Percentiles rank a stretch among this genome's conserved stretches.
phyloP scores from a whole-genome alignment of 2,888 invertebrate genomes.

The Eupithecia vulgata region DNA sequence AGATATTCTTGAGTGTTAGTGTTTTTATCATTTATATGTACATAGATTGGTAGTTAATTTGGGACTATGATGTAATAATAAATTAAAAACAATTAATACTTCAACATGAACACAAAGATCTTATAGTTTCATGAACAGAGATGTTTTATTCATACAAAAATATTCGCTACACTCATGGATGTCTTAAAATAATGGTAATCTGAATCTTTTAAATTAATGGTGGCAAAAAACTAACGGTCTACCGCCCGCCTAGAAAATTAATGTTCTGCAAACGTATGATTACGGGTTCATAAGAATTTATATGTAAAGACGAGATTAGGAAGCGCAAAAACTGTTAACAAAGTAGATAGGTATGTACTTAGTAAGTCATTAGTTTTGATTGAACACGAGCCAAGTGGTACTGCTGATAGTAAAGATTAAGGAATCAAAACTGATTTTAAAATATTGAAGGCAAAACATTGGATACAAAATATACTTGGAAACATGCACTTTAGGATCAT shows the following conservation, averaged over 20 bases:
- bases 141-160: slow-evolving; percentile 2
- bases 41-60: neutral
- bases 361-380: slow-evolving; percentile 10
- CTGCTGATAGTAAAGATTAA: neutral
- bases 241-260: slow-evolving; percentile 35
- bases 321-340: slow-evolving; percentile 8
- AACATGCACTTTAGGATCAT: neutral
- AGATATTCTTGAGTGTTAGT: neutral
- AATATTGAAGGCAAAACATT: neutral
- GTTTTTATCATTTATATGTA: too few species aligned
- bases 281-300: slow-evolving; percentile 32
- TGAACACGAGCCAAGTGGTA: slow-evolving; percentile 5
- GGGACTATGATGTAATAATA: neutral
- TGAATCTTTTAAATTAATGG: slow-evolving; percentile 43
- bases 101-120: slow-evolving; percentile 11
- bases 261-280: slow-evolving; percentile 38
- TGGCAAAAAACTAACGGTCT: slow-evolving; percentile 35
- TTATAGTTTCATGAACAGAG: neutral
- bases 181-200: slow-evolving; percentile 42
- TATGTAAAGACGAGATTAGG: slow-evolving; percentile 14
- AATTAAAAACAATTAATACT: neutral
- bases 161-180: slow-evolving; percentile 34
- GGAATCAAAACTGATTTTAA: neutral
- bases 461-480: neutral
- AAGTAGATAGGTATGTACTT: neutral